Percentiles rank a stretch among this genome's conserved stretches.
Evolutionary conservation across 1,140 invertebrate species (phyloP).

Genomic region (Luehdorfia chinensis): DNA sequence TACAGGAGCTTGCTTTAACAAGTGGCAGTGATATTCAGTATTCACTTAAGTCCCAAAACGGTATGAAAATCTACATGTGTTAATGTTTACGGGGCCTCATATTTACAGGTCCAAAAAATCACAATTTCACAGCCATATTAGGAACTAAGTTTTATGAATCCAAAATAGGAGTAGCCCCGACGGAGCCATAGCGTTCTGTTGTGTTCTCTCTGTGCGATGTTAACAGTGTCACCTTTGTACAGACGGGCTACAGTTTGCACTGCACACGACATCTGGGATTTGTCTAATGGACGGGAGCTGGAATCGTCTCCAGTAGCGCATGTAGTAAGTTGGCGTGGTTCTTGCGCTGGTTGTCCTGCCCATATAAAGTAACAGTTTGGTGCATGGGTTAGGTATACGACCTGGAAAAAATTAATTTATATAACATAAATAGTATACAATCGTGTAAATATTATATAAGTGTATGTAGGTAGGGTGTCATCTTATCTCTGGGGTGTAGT

Average conservation of each 20-base stretch:
- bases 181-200: constrained; percentile 55
- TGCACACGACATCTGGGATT: constrained; percentile 61
- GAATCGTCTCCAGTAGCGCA: constrained; percentile 58
- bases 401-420: constrained; percentile 32
- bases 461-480: too few relatives aligned
- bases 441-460: too few relatives aligned
- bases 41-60: too few relatives aligned
- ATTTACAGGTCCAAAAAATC: constrained; percentile 17
- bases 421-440: too few relatives aligned
- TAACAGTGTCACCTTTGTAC: constrained; percentile 45
- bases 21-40: constrained; percentile 3
- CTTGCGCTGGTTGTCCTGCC: constrained; percentile 31
- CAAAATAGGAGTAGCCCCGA: constrained; percentile 58
- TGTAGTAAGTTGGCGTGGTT: constrained; percentile 38
- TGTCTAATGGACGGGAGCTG: constrained; percentile 32
- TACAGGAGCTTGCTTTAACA: background rate
- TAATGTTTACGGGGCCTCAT: background rate
- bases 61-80: background rate
- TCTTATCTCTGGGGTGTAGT: too few relatives aligned
- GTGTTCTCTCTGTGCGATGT: constrained; percentile 54
- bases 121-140: constrained; percentile 45
- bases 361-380: constrained; percentile 62
- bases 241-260: constrained; percentile 50
- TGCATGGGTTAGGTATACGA: constrained; percentile 56
- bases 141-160: constrained; percentile 65